Base-by-base conservation (phyloP, 2,797 vertebrate species). In the Spondyliosoma cantharus region DNA sequence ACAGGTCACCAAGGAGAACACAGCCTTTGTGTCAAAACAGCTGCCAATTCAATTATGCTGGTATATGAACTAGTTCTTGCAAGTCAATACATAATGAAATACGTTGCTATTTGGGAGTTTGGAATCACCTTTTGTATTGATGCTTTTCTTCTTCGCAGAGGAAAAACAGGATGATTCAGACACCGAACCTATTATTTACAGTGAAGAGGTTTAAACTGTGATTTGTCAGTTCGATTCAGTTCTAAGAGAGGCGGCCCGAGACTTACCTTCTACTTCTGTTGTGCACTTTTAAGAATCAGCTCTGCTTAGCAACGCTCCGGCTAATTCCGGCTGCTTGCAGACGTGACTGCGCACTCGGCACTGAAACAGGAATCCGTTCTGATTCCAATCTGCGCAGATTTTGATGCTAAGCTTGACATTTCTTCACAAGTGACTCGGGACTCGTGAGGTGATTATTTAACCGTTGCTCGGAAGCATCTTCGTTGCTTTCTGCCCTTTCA, bases 1-100 rank as follows among this genome's bases (percentile, higher is more conserved):
- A 61, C 52, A 59, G 73, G 75, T 81, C 68, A 80, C 84, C 75
- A 24, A 65, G 68, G 70, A 77, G 56, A 85, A 71, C 65, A 15
- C 0, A 42, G 27, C 19, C 56, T 22, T 45, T n/a, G 29, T 16
- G 32, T 63, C 52, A 13, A 53, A 76, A 12, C 64, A 59, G 14
- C 14, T 24, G 20, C 19, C 0, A 1, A 15, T 43, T 72, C 11
- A 13, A 9, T n/a, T 20, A 17, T 22, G 25, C 52, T 27, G 29
- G 15, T 69, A 7, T 0, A 56, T 16, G 4, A 48, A 43, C 42
- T 17, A 25, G 27, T n/a, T 0, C 2, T 32, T 45, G 62, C 56
- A 37, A 37, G 37, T 37, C 37, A 2, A 37, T 52, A 52, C 45
- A 52, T 45, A 9, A 13, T 66, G 29, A 74, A 20, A 49, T 50